phyloP scores from a whole-genome alignment of 2,113 vertebrate genomes.

The Archocentrus centrarchus region DNA sequence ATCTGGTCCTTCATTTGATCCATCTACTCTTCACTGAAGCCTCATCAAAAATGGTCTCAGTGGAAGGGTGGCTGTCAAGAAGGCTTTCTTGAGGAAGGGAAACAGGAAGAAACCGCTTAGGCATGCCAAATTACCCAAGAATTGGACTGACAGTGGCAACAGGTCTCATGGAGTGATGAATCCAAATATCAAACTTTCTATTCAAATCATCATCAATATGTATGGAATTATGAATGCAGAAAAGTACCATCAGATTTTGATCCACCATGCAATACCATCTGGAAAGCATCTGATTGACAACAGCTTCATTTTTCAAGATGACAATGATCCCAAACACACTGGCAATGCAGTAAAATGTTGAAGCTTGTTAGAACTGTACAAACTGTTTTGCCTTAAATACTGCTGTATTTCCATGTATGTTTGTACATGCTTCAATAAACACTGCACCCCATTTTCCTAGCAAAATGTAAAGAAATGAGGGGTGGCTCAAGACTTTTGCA shows the following conservation, averaged over 20 bases:
- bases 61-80: not conserved
- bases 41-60: not conserved
- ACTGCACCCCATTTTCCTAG: too few relatives aligned
- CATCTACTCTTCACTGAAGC: not conserved
- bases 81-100: not conserved
- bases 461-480: too few relatives aligned
- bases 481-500: too few relatives aligned
- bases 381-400: too few relatives aligned
- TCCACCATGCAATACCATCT: not conserved
- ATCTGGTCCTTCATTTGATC: too few relatives aligned
- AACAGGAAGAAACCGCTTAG: fast-evolving
- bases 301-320: not conserved
- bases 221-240: not conserved
- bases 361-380: too few relatives aligned
- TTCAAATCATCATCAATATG: not conserved
- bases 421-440: too few relatives aligned
- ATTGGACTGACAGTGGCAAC: not conserved
- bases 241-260: not conserved
- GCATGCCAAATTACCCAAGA: too few relatives aligned
- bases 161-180: not conserved
- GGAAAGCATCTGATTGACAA: not conserved
- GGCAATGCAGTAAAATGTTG: not conserved
- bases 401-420: too few relatives aligned
- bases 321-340: not conserved
- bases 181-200: not conserved